phyloP scores from a whole-genome alignment of 2,888 invertebrate genomes.

The Xylota segnis region DNA sequence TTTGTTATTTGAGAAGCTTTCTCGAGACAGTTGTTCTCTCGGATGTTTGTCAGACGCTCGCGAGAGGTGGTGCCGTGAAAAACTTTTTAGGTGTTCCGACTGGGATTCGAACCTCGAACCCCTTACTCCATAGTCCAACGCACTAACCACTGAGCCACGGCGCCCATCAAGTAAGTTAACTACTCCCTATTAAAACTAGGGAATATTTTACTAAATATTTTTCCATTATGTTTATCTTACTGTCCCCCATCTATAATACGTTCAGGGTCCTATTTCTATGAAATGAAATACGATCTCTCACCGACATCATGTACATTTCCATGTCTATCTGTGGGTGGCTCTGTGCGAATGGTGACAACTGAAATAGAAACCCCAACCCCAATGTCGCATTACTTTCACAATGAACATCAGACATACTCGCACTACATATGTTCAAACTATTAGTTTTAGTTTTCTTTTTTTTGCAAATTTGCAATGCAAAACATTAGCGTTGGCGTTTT shows the following conservation, averaged over 20 bases:
- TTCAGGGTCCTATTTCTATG: neutral
- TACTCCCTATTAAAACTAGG: no score
- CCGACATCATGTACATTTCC: neutral
- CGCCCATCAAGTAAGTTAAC: no score
- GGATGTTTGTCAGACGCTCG: no score
- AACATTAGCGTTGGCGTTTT: slow-evolving; percentile 29
- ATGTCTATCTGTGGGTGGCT: neutral
- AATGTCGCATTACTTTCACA: neutral
- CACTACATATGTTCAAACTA: neutral
- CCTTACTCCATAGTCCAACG: no score
- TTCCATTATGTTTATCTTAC: neutral
- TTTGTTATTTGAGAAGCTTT: no score
- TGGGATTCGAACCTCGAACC: no score
- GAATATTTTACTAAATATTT: no score
- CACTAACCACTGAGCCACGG: no score
- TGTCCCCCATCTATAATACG: neutral
- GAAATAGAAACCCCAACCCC: slow-evolving; percentile 14
- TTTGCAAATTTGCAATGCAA: slow-evolving; percentile 20
- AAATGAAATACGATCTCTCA: neutral
- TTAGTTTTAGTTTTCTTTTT: neutral
- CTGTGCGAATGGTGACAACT: slow-evolving; percentile 11
- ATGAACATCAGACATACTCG: no score
- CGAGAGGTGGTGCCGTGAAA: no score
- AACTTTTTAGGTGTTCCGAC: no score
- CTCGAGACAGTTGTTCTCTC: no score